Conservation (phyloP, 1,140 invertebrate species). For the Daktulosphaira vitifoliae region DNA sequence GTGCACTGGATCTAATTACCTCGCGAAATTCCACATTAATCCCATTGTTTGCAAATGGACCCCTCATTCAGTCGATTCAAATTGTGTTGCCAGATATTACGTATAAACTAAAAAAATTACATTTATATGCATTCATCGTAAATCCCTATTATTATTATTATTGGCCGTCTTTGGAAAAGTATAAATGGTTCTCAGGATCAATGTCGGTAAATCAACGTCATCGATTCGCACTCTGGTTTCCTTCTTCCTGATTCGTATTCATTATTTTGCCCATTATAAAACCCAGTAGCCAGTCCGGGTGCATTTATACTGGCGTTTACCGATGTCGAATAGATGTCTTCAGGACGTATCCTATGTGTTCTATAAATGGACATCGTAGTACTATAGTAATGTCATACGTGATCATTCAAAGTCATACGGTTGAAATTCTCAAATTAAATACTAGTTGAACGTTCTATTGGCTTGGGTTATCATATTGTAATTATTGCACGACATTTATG, state of each 20-base stretch:
- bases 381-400: too few species aligned
- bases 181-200: neutral
- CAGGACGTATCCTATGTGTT: too few species aligned
- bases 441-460: too few species aligned
- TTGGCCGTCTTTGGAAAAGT: neutral
- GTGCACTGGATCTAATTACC: conserved; percentile 7
- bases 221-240: neutral
- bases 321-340: too few species aligned
- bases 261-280: conserved; percentile 8
- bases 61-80: conserved; percentile 7
- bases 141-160: neutral
- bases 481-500: too few species aligned
- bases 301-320: neutral
- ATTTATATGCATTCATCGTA: too few species aligned
- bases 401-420: too few species aligned
- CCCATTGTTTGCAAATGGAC: conserved; percentile 29
- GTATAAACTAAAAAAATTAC: neutral
- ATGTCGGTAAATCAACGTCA: conserved; percentile 22
- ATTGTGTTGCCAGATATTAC: neutral
- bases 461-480: too few species aligned
- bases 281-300: neutral
- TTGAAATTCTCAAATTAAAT: too few species aligned
- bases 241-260: conserved; percentile 1
- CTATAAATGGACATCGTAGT: too few species aligned
- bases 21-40: neutral